These are phyloP conservation scores for Steinernema carpocapsae DNA, from an alignment of 2,888 invertebrate genomes.

Conservation along the genomic window DNA sequence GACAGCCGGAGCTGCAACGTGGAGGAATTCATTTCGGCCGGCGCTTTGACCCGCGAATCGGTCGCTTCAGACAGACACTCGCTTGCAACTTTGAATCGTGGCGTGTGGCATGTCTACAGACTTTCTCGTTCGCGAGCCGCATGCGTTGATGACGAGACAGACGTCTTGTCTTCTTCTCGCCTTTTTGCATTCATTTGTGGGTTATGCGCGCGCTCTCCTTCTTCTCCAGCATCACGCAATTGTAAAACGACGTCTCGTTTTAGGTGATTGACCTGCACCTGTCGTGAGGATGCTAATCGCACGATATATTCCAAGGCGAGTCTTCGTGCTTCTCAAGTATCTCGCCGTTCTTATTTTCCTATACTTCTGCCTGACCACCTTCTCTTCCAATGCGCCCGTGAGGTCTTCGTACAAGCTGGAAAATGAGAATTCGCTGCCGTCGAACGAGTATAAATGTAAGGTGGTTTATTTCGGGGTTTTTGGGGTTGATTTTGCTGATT, in stretches of 20 bases:
- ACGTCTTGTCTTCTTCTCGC: not conserved
- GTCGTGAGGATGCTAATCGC: slow-evolving; percentile 21
- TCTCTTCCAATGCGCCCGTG: not conserved
- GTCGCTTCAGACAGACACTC: no score
- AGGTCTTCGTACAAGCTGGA: not conserved
- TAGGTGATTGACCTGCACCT: slow-evolving; percentile 29
- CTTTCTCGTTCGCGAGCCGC: no score
- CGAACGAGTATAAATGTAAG: not conserved
- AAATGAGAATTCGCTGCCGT: slow-evolving; percentile 18
- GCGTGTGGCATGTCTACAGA: no score
- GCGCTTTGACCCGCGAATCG: no score
- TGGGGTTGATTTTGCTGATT: no score
- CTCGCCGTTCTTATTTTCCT: slow-evolving; percentile 44
- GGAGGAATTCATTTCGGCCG: no score
- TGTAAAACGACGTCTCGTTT: not conserved
- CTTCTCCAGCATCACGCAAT: not conserved
- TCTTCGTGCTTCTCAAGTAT: slow-evolving; percentile 50
- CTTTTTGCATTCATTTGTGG: slow-evolving; percentile 4
- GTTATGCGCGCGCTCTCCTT: not conserved
- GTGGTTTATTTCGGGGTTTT: no score
- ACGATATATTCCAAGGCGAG: slow-evolving; percentile 16
- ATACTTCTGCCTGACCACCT: slow-evolving; percentile 41
- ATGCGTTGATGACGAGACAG: no score
- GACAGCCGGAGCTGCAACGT: no score
- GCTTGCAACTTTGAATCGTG: no score